A percentile compares a stretch with the other conserved stretches of the same genome.
These are phyloP conservation scores for Craterocephalus amniculus DNA, from an alignment of 2,797 vertebrate genomes.

Conservation along the genomic window DNA sequence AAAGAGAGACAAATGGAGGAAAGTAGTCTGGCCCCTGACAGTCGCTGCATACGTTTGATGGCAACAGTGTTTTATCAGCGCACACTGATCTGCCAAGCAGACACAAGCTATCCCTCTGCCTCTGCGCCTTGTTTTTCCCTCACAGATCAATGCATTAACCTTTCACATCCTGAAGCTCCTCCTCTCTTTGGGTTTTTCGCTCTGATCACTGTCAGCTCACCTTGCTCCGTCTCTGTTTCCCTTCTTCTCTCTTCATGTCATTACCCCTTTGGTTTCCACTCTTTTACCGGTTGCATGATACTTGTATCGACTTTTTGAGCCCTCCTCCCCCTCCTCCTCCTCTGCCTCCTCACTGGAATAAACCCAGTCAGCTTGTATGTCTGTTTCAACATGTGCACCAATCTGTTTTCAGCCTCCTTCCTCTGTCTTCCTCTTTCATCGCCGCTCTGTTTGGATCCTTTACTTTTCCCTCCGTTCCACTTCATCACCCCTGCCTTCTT, in stretches of 20 bases:
- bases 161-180: slow-evolving; percentile 64
- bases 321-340: slow-evolving; percentile 20
- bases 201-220: slow-evolving; percentile 70
- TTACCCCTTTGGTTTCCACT: slow-evolving; percentile 52
- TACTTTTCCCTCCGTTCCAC: background rate
- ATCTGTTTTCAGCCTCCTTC: slow-evolving; percentile 58
- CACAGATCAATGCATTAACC: slow-evolving; percentile 78
- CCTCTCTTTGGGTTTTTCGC: slow-evolving; percentile 46
- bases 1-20: slow-evolving; percentile 69
- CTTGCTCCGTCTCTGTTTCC: slow-evolving; percentile 37
- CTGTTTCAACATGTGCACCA: slow-evolving; percentile 65
- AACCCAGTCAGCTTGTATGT: slow-evolving; percentile 72
- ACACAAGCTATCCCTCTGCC: slow-evolving; percentile 46
- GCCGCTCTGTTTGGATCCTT: slow-evolving; percentile 29
- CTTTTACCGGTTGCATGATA: slow-evolving; percentile 40
- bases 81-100: slow-evolving; percentile 55
- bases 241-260: slow-evolving; percentile 31
- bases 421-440: slow-evolving; percentile 1
- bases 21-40: slow-evolving; percentile 48
- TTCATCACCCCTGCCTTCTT: slow-evolving; percentile 3
- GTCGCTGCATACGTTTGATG: slow-evolving; percentile 64
- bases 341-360: slow-evolving; percentile 40
- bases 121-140: slow-evolving; percentile 56
- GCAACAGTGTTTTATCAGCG: slow-evolving; percentile 58
- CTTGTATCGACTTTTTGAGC: slow-evolving; percentile 64